These are phyloP conservation scores for Stigmatopora nigra DNA, from an alignment of 2,113 vertebrate species.

Conservation along the genomic window DNA sequence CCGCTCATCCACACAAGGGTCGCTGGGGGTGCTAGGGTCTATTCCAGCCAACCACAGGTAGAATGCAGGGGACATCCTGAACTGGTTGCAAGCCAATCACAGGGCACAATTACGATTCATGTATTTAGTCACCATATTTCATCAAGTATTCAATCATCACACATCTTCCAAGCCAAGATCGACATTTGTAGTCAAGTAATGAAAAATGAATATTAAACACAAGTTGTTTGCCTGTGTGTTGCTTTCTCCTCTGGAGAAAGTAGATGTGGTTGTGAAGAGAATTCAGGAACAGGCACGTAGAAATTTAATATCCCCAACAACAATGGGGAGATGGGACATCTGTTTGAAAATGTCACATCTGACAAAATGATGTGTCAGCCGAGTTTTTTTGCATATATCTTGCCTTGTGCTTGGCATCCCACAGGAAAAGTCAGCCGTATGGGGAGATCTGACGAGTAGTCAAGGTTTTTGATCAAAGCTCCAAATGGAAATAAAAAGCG, in stretches of 20 bases:
- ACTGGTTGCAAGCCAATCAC: no score
- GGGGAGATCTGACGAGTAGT: constrained; percentile 28
- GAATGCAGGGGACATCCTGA: no score
- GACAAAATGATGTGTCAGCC: constrained; percentile 46
- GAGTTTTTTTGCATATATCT: constrained; percentile 58
- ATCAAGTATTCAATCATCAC: no score
- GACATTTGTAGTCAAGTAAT: not conserved
- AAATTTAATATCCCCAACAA: constrained; percentile 53
- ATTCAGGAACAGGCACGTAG: constrained; percentile 24
- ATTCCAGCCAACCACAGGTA: no score
- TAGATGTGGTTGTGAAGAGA: not conserved
- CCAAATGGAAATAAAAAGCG: constrained; percentile 12
- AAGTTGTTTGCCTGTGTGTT: not conserved
- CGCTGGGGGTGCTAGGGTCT: no score
- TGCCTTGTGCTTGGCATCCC: constrained; percentile 51
- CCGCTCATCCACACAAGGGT: no score
- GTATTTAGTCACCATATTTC: no score
- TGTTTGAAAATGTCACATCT: constrained; percentile 60
- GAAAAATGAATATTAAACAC: not conserved
- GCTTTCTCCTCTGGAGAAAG: not conserved
- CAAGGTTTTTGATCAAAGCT: constrained; percentile 41
- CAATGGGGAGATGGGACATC: constrained; percentile 37
- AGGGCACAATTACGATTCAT: no score
- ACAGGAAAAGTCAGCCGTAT: constrained; percentile 32
- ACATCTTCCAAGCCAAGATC: no score